Evolutionary conservation across 2,113 vertebrate species (phyloP), one percentile per base, ranked within the genome.

Genomic region (Hirundichthys speculiger): DNA sequence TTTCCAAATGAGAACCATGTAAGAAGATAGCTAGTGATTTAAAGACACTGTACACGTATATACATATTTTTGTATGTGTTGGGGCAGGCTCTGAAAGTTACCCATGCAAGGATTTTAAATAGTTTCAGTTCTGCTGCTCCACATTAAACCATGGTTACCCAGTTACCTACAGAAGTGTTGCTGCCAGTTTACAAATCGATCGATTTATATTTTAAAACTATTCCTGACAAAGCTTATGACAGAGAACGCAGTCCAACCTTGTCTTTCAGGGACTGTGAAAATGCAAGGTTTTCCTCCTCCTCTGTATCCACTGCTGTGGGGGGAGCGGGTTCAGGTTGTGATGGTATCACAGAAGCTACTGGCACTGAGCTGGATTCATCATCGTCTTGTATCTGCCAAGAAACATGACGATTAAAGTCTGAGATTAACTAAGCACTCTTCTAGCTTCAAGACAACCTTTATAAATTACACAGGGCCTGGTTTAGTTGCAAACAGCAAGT

Each of bases 211-310:
- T 34, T 34, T 15, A 42, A 42, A 42, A 42, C 7, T 5, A n/a
- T 18, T 19, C 18, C 10, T 10, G 11, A 11, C 6, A 3, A 19
- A 45, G 11, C 34, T 15, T 19, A 61, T 5, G 56, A 58, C n/a
- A 21, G 68, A 75, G 49, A 41, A 38, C 1, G 14, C 39, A 52
- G 30, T 12, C 64, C 4, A 52, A 88, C 90, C 79, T 87, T 80
- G 15, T 88, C 84, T 48, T 86, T 87, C 48, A 76, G 49, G 22
- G 70, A 75, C 45, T 63, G 5, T 38, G 75, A 75, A 21, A 75
- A 55, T 6, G 40, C 49, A n/a, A 61, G 25, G 15, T 41, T 55
- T 52, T 86, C 54, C 0, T 70, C 50, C 2, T 82, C 56, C 0
- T 68, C 42, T n/a, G 58, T 11, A 2, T 77, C 53, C 7, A 34